These are phyloP conservation scores for Trichechus manatus DNA, from an alignment of 2,113 vertebrate genomes.

Conservation along the genomic window DNA sequence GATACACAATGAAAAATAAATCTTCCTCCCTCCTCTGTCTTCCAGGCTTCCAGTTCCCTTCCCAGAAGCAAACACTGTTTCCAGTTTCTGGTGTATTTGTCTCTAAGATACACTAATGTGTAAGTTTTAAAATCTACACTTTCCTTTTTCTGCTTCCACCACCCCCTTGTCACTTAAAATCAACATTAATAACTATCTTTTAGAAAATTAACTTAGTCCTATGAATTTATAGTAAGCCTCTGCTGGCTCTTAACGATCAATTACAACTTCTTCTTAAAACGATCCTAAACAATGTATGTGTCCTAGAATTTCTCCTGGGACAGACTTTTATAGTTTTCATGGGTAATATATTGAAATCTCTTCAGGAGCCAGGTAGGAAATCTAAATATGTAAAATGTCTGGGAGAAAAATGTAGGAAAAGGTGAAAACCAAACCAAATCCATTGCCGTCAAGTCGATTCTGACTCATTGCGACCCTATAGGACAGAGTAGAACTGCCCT, in stretches of 20 bases:
- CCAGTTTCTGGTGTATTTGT: not conserved
- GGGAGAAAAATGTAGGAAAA: not conserved
- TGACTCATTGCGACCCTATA: no score
- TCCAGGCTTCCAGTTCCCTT: not conserved
- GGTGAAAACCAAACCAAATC: no score
- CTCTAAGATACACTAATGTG: not conserved
- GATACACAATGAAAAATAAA: no score
- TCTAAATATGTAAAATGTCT: not conserved
- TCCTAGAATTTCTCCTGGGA: not conserved
- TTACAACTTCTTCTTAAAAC: not conserved
- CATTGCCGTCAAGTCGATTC: no score
- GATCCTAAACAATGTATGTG: not conserved
- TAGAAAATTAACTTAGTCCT: constrained; percentile 36
- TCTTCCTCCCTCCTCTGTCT: not conserved
- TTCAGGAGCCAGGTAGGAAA: not conserved
- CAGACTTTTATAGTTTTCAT: not conserved
- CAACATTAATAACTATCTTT: not conserved
- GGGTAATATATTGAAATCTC: not conserved
- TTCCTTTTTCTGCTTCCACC: constrained; percentile 11
- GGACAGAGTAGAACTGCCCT: no score
- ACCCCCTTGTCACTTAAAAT: not conserved
- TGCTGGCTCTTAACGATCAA: not conserved
- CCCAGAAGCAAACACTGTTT: not conserved
- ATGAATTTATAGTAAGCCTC: not conserved
- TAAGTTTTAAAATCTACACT: not conserved